Percentiles rank a stretch among this genome's conserved stretches.
Evolutionary conservation across 2,113 vertebrate genomes (phyloP).

Genomic region (Prochilodus magdalenae): DNA sequence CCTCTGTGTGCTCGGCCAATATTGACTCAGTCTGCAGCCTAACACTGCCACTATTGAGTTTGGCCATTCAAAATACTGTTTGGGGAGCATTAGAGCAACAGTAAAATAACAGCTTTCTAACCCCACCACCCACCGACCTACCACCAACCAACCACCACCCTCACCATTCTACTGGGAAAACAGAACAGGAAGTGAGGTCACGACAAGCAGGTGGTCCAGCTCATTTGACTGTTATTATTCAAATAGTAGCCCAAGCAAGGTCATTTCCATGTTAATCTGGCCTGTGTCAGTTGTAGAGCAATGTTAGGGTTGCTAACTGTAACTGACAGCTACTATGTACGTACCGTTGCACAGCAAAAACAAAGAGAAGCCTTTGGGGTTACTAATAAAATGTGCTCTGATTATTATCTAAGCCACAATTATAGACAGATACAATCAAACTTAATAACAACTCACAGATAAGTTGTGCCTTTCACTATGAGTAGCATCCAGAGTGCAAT

Average conservation of each 20-base stretch:
- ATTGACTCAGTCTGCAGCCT: constrained; percentile 86
- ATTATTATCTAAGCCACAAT: no score
- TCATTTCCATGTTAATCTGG: constrained; percentile 5
- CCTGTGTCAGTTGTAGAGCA: neutral
- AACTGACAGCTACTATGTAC: neutral
- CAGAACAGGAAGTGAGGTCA: constrained; percentile 60
- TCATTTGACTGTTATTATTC: neutral
- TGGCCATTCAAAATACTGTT: constrained; percentile 85
- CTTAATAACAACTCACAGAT: no score
- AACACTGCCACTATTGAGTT: constrained; percentile 87
- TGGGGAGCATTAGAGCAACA: constrained; percentile 84
- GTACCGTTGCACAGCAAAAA: no score
- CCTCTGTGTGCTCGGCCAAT: constrained; percentile 90
- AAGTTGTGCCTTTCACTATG: no score
- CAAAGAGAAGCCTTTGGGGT: no score
- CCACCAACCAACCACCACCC: constrained; percentile 40
- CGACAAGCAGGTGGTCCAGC: constrained; percentile 51
- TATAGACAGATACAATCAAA: no score
- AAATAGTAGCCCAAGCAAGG: constrained; percentile 11
- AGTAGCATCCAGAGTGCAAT: no score
- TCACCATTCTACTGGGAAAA: constrained; percentile 54
- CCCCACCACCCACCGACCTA: constrained; percentile 58
- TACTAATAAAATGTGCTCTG: no score
- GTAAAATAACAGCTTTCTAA: constrained; percentile 73
- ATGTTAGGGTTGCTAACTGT: neutral